phyloP scores from a whole-genome alignment of 30 jellyfish, hydroid and myxozoan species.

The Hydra vulgaris region DNA sequence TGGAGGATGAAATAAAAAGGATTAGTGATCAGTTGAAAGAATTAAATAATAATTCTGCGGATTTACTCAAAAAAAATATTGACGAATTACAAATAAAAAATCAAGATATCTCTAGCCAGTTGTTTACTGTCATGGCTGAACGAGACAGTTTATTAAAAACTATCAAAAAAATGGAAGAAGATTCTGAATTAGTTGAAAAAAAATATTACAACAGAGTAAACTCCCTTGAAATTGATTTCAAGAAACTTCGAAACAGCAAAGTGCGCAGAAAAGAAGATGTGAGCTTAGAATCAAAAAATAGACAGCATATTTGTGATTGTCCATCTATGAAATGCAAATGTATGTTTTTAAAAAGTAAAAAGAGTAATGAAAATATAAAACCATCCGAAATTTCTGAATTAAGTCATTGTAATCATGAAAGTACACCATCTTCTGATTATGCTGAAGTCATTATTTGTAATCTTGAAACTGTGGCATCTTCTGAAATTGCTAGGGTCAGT shows the following conservation, averaged over 20 bases:
- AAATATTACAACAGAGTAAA: conserved; percentile 14
- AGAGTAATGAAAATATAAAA: not conserved
- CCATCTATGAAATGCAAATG: not conserved
- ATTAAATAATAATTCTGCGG: not conserved
- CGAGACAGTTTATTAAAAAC: not conserved
- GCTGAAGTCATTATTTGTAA: no score
- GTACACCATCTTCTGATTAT: no score
- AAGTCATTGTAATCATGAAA: not conserved
- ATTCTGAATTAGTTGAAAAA: not conserved
- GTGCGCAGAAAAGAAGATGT: conserved; percentile 22
- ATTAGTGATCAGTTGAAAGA: not conserved
- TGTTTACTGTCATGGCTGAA: not conserved
- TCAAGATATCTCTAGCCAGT: not conserved
- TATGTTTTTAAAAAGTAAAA: no score
- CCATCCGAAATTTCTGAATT: not conserved
- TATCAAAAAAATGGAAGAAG: not conserved
- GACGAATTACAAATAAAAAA: conserved; percentile 1
- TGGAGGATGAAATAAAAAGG: conserved; percentile 7
- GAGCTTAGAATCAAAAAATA: not conserved
- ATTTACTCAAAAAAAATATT: not conserved
- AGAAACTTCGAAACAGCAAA: not conserved
- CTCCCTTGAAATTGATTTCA: conserved; percentile 12
- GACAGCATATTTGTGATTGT: not conserved
- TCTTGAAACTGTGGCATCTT: no score
- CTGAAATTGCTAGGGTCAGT: no score